Conservation (phyloP, 2,113 vertebrate genomes). For the Percopsis transmontana region DNA sequence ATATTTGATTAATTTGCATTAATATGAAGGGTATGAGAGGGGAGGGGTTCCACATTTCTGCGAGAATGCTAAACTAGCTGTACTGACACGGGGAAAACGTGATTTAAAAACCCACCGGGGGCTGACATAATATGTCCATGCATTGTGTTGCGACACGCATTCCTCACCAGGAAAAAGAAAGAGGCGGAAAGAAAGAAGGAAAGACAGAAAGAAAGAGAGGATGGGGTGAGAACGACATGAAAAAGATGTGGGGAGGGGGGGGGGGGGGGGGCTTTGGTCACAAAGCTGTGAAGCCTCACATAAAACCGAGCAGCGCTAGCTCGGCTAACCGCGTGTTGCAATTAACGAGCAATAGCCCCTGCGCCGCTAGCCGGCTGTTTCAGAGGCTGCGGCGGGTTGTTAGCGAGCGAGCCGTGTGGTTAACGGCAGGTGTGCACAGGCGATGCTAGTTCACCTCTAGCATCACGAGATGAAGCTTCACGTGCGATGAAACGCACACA, state of each 20-base stretch:
- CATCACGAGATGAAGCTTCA: conserved; percentile 34
- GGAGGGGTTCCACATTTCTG: background rate
- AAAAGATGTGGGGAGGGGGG: conserved; percentile 19
- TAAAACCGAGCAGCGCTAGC: conserved; percentile 57
- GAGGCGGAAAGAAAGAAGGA: conserved; percentile 16
- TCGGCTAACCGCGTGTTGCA: conserved; percentile 60
- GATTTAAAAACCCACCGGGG: background rate
- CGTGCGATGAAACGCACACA: too few relatives aligned
- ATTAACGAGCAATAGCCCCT: conserved; percentile 64
- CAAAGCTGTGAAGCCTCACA: conserved; percentile 58
- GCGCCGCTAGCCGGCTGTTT: conserved; percentile 45
- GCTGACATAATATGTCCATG: conserved; percentile 52
- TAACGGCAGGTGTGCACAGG: conserved; percentile 50
- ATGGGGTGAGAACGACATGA: background rate
- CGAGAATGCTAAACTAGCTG: conserved; percentile 11
- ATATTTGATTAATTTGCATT: too few relatives aligned
- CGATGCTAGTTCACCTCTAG: conserved; percentile 29
- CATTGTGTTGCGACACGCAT: conserved; percentile 62
- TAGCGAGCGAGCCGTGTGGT: conserved; percentile 59
- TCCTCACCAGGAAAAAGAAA: conserved; percentile 31
- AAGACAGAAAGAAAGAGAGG: conserved; percentile 17
- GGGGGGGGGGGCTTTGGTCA: conserved; percentile 48
- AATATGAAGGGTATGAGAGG: too few relatives aligned
- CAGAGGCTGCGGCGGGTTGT: conserved; percentile 59
- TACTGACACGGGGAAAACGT: background rate